Evolutionary conservation across 1,140 invertebrate species (phyloP), one percentile per base, ranked within the genome.

Genomic region (Teleogryllus occipitalis): DNA sequence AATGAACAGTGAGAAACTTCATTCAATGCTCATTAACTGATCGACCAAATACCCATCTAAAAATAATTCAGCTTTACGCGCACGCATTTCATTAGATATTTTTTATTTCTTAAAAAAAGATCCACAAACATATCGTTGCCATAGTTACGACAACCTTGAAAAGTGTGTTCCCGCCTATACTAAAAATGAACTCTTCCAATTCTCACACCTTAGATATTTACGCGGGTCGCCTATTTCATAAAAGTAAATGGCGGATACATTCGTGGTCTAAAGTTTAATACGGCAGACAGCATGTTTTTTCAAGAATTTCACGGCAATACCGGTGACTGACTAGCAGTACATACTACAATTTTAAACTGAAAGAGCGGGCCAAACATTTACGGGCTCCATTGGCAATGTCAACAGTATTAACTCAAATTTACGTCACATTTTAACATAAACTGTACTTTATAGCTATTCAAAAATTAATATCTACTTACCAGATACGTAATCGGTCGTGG

Each of bases 141-240:
- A 79, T 79, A 79, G 78, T 79, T 79, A 79, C 78, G 78, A 48
- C 78, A 77, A 77, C 76, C 76, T 77, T 77, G 76, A 77, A 77
- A n/a, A 10, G 48, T 77, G 73, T 79, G 46, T 79, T 79, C 78
- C 78, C 78, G 78, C 78, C 78, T 72, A 74, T 14, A 75, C 73
- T 47, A 75, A 74, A 79, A 79, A 74, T 79, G 78, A 79, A 79
- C 78, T 79, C 78, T 49, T 47, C 78, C 78, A 79, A 7, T 8
- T 47, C 22, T 49, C 76, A 22, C 74, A 76, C 12, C 39, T 47
- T 77, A 21, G 46, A 48, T 18, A 77, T 21, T 21, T 21, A n/a
- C n/a, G 21, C 7, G n/a, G 47, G 48, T 46, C 8, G 47, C 2
- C 8, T 47, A 39, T 1, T 39, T 2, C 27, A 39, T 39, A 39